Evolutionary conservation across 2,113 vertebrate genomes (phyloP).

Genomic region (Mellivora capensis): DNA sequence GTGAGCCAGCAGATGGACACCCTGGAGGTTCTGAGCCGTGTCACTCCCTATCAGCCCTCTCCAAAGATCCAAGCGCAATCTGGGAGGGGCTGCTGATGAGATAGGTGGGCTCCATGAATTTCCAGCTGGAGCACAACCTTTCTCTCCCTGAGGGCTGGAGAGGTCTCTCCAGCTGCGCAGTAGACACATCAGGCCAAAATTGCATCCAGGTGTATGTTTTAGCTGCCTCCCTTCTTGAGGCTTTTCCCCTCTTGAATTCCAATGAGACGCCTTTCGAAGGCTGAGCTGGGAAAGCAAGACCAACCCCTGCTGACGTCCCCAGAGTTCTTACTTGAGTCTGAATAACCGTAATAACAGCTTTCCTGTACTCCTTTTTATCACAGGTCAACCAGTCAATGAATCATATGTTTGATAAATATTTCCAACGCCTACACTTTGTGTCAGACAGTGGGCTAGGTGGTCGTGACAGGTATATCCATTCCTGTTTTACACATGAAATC

Average conservation of each 20-base stretch:
- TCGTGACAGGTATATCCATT: background rate
- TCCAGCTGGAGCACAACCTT: background rate
- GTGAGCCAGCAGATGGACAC: constrained; percentile 74
- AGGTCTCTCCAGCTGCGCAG: background rate
- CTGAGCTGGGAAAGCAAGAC: background rate
- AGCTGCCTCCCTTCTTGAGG: background rate
- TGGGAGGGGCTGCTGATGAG: background rate
- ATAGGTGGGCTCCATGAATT: background rate
- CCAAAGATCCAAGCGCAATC: background rate
- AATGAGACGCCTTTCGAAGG: background rate
- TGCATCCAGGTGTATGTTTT: background rate
- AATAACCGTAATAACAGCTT: background rate
- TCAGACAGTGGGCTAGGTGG: background rate
- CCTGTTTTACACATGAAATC: background rate
- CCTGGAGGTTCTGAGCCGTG: constrained; percentile 64
- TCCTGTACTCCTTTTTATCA: background rate
- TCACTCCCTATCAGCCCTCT: constrained; percentile 67
- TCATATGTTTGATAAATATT: background rate
- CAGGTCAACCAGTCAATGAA: background rate
- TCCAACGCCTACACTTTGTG: background rate
- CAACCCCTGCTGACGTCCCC: background rate
- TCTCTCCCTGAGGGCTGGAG: background rate
- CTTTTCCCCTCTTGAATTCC: background rate
- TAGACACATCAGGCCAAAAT: background rate
- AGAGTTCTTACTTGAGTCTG: background rate